A percentile compares a stretch with the other conserved stretches of the same genome.
Evolutionary conservation across 1,140 invertebrate genomes (phyloP).

Genomic region (Drosophila carrolli): DNA sequence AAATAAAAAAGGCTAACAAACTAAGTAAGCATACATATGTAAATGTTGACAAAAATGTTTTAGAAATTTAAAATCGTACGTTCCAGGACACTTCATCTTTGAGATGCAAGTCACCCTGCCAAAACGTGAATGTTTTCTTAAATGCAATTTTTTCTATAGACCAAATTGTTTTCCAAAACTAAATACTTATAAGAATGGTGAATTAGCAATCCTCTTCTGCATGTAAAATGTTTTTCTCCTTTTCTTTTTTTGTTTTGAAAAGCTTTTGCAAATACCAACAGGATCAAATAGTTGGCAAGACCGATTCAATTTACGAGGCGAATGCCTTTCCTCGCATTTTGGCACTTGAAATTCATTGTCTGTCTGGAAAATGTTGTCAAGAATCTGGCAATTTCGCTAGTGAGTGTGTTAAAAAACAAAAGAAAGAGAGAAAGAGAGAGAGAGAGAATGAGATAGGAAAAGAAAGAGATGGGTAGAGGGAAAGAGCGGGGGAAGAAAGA

Average conservation of each 20-base stretch:
- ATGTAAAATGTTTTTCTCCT: background rate
- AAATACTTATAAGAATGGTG: constrained; percentile 1
- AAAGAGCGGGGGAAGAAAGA: background rate
- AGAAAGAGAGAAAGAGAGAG: too few relatives aligned
- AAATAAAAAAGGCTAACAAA: too few relatives aligned
- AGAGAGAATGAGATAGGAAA: background rate
- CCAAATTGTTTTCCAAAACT: background rate
- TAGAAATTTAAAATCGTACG: background rate
- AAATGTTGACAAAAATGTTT: constrained; percentile 2
- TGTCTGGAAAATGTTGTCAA: constrained; percentile 39
- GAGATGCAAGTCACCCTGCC: background rate
- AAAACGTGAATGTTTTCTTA: background rate
- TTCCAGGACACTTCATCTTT: background rate
- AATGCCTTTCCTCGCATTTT: constrained; percentile 9
- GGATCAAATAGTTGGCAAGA: constrained; percentile 18
- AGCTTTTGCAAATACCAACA: background rate
- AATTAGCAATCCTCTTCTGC: constrained; percentile 1
- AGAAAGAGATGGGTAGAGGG: background rate
- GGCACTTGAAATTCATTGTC: constrained; percentile 70
- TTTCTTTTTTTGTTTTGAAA: background rate
- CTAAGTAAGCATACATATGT: too few relatives aligned
- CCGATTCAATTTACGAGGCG: constrained; percentile 21
- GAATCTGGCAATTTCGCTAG: constrained; percentile 42
- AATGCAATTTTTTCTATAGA: background rate
- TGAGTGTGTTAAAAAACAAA: background rate